Evolutionary conservation across 2,888 invertebrate species (phyloP).

Genomic region (Leptura quadrifasciata): DNA sequence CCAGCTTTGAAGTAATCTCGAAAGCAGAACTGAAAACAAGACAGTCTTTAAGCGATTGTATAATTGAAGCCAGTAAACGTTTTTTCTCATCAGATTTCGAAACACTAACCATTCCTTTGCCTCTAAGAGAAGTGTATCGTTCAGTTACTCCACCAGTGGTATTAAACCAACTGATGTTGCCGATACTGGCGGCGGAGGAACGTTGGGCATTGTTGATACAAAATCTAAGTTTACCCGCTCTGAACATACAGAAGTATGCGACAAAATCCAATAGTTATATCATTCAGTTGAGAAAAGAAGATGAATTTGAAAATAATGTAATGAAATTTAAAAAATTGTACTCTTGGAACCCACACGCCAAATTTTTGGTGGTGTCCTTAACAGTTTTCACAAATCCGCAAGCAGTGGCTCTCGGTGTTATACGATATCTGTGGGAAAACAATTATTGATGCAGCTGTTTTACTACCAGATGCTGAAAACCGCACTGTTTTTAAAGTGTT

Average conservation of each 20-base stretch:
- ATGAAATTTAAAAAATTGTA: slow-evolving; percentile 37
- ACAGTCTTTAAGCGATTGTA: slow-evolving; percentile 47
- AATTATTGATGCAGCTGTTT: slow-evolving; percentile 62
- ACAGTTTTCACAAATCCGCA: slow-evolving; percentile 51
- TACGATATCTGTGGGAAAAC: slow-evolving; percentile 50
- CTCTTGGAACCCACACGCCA: slow-evolving; percentile 58
- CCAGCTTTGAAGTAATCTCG: background rate
- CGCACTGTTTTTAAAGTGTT: slow-evolving; percentile 58
- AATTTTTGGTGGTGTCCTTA: slow-evolving; percentile 60
- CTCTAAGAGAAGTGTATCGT: slow-evolving; percentile 27
- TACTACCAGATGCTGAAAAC: slow-evolving; percentile 55
- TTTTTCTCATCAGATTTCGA: slow-evolving; percentile 47
- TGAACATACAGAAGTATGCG: slow-evolving; percentile 9
- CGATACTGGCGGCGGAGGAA: slow-evolving; percentile 26
- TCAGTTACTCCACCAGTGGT: slow-evolving; percentile 34
- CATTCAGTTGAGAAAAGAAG: slow-evolving; percentile 51
- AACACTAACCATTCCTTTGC: slow-evolving; percentile 44
- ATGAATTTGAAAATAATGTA: slow-evolving; percentile 48
- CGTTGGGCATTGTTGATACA: slow-evolving; percentile 46
- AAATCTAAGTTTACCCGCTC: slow-evolving; percentile 24
- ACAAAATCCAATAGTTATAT: slow-evolving; percentile 51
- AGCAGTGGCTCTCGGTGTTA: slow-evolving; percentile 53
- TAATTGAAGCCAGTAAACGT: slow-evolving; percentile 44
- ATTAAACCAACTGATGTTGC: slow-evolving; percentile 43
- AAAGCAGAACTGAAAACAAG: slow-evolving; percentile 38